Conservation (phyloP, 92 coral and sea anemone species). For the Porites divaricata region DNA sequence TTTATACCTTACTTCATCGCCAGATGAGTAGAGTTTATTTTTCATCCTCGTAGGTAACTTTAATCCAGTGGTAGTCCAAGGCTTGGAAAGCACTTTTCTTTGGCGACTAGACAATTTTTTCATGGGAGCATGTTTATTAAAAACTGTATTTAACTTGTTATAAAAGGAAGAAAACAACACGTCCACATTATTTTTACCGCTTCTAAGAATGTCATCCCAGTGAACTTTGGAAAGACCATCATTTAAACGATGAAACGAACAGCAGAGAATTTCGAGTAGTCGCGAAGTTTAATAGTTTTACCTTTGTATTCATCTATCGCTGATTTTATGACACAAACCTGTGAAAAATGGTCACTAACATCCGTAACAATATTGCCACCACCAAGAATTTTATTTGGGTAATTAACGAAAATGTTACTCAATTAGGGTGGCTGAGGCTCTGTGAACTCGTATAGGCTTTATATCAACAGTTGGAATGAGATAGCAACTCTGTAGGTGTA, state of each 20-base stretch:
- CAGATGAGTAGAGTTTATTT: constrained; percentile 18
- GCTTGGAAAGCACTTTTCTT: constrained; percentile 20
- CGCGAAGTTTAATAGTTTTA: constrained; percentile 5
- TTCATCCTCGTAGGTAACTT: constrained; percentile 20
- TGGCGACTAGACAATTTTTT: not conserved
- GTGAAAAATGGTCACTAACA: constrained; percentile 39
- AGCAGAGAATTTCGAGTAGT: constrained; percentile 31
- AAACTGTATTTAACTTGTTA: constrained; percentile 16
- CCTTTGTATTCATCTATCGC: not conserved
- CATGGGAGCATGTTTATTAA: constrained; percentile 33
- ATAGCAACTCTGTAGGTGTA: not conserved
- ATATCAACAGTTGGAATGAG: not conserved
- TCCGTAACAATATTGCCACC: constrained; percentile 38
- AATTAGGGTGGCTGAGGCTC: constrained; percentile 10
- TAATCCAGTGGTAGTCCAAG: constrained; percentile 21
- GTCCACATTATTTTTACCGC: not conserved
- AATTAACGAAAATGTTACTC: constrained; percentile 38
- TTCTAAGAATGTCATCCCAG: not conserved
- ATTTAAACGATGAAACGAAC: too few species aligned
- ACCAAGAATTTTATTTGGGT: not conserved
- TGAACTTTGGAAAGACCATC: not conserved
- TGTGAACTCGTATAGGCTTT: too few species aligned
- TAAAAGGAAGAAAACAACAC: constrained; percentile 4
- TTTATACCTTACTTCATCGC: not conserved
- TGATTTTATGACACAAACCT: constrained; percentile 19